These are phyloP conservation scores for Eudasyphora cyanicolor DNA, from an alignment of 2,888 invertebrate genomes.

Conservation along the genomic window DNA sequence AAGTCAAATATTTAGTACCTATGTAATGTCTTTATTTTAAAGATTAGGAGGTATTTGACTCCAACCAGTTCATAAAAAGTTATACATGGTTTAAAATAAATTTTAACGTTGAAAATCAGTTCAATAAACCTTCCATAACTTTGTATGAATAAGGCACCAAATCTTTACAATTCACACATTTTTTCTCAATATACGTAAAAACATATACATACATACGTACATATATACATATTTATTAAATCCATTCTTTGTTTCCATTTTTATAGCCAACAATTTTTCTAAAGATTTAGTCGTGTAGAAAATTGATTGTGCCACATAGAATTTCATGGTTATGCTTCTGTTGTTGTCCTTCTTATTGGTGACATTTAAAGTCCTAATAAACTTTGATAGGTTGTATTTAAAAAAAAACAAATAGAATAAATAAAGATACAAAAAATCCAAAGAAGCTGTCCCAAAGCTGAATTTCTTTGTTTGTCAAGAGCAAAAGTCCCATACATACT, in stretches of 20 bases:
- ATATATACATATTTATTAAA: not conserved
- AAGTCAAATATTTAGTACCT: too few species aligned
- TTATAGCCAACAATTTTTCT: constrained; percentile 13
- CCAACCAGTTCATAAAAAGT: too few species aligned
- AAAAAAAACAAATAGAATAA: not conserved
- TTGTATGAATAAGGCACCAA: too few species aligned
- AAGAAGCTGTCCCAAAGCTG: not conserved
- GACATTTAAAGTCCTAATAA: not conserved
- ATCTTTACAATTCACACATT: too few species aligned
- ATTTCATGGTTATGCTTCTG: not conserved
- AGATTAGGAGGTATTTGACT: too few species aligned
- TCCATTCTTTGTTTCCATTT: not conserved
- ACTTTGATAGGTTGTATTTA: not conserved
- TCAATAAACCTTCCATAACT: too few species aligned
- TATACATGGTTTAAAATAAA: too few species aligned
- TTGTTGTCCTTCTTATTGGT: not conserved
- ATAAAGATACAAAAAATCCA: not conserved
- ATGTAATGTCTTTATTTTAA: too few species aligned
- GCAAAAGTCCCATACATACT: too few species aligned
- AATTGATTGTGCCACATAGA: constrained; percentile 21
- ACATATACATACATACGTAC: not conserved
- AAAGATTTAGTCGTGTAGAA: constrained; percentile 20
- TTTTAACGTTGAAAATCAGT: too few species aligned
- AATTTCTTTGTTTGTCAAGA: not conserved
- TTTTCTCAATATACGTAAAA: too few species aligned